Evolutionary conservation across 2,888 invertebrate genomes (phyloP).

Genomic region (Schizaphis graminum): DNA sequence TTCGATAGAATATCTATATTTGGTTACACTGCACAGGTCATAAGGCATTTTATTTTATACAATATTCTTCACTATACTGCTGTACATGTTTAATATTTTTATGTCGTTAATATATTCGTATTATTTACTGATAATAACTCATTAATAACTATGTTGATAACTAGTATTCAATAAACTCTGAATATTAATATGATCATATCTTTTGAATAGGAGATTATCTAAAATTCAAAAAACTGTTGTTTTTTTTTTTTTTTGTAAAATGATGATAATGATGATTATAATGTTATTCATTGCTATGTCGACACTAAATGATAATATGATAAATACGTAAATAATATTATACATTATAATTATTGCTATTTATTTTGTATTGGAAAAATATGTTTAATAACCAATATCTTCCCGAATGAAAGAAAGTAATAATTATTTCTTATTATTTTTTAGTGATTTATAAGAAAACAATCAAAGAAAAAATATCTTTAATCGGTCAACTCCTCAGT

Average conservation of each 20-base stretch:
- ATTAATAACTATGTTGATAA: not conserved
- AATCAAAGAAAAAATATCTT: not conserved
- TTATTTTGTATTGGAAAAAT: not conserved
- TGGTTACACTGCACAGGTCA: not conserved
- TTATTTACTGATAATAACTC: not conserved
- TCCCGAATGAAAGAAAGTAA: not conserved
- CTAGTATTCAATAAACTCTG: not conserved
- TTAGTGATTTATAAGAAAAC: not conserved
- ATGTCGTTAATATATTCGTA: not conserved
- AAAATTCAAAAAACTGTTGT: not conserved
- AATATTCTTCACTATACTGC: not conserved
- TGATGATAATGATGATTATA: not conserved
- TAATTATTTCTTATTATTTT: not conserved
- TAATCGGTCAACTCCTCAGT: not conserved
- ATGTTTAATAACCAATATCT: not conserved
- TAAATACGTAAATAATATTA: not conserved
- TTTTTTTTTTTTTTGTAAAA: not conserved
- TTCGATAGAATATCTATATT: not conserved
- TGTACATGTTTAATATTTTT: not conserved
- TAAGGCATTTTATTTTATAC: not conserved
- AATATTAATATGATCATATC: not conserved
- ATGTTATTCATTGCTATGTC: not conserved
- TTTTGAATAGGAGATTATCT: not conserved
- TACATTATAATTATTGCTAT: not conserved
- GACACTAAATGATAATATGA: not conserved